Evolutionary conservation across 1,140 invertebrate genomes (phyloP), one percentile per base, ranked within the genome.

Genomic region (Drosophila hydei): DNA sequence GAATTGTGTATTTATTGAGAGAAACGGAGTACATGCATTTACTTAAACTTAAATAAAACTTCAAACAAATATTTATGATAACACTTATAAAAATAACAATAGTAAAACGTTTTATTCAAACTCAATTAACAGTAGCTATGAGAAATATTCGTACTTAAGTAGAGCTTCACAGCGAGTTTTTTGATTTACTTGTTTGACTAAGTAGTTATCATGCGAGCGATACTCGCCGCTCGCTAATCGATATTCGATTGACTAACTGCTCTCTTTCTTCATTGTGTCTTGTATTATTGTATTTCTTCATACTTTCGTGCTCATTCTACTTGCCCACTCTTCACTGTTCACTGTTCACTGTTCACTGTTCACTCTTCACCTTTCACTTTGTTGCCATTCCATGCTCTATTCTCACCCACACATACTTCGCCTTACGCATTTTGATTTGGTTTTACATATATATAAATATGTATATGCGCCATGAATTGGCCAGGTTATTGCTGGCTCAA

Each of bases 401-500:
- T 30, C 27, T 30, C 30, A 6, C 12, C 30, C 27, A 30, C 27
- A 7, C 27, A 30, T 8, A 8, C 7, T 4, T 40, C 38, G 4
- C 36, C 14, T 14, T 40, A 14, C 27, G 51, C 30, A 52, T 50
- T 56, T 61, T 50, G 27, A 18, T 50, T 65, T 42, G 38, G 6
- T 33, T 16, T 3, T 42, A 0, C 0, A 14, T 18, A 2, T 16
- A 40, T 7, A 42, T 42, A 8, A 3, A 42, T 42, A 16, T 16
- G 8, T 27, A 6, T 38, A 54, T 19, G n/a, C 43, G 42, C 43
- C 38, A 40, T 47, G 45, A 58, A 67, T 62, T 55, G 48, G 48
- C 48, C 75, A 91, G 90, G 77, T 91, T 72, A 91, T 91, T 50
- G 87, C 90, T 63, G 90, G 90, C 56, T 91, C 90, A n/a, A 91